Base-by-base conservation (phyloP, 2,888 invertebrate species). In the Meandrusa payeni region DNA sequence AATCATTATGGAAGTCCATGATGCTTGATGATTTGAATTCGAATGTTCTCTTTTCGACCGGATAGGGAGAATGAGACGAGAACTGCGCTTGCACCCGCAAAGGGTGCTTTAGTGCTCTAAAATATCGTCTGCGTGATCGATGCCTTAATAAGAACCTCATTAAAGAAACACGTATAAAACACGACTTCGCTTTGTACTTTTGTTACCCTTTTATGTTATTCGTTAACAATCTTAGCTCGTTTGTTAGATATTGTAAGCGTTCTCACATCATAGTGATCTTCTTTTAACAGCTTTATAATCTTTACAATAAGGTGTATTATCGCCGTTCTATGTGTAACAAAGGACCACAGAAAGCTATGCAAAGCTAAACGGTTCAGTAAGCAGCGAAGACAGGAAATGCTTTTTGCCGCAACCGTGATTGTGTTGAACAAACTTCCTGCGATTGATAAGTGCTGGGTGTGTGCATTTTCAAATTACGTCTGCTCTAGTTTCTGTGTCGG, bases 341-440 rank as follows among this genome's bases (percentile, higher is more conserved):
- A n/a, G 32, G 22, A 11, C 26, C 2, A 3, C 31, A 32, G 31
- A 22, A 12, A 6, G 17, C 41, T 28, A 11, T 6, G 19, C 3
- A 27, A 28, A 27, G 34, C 28, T 28, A 31, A 31, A 26, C 41
- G 41, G 22, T 28, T 29, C 41, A 28, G 28, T 41, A 41, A 41
- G 41, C 41, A 34, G 12, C 27, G 22, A 34, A 41, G 34, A 23
- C 34, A 41, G 41, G 41, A 36, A 41, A 23, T 36, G 22, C 41
- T 34, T 33, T 41, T 41, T 41, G 20, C 29, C 22, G 19, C 29
- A 15, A 6, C 17, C 28, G 13, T 28, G 41, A 41, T 34, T 41
- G 34, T 41, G 22, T 33, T 26, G n/a, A 9, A 36, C 23, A 41
- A 34, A 41, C 41, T 34, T 41, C 41, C 41, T 27, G 41, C 22